Conservation (phyloP, 2,113 vertebrate species). For the Nematolebias whitei region DNA sequence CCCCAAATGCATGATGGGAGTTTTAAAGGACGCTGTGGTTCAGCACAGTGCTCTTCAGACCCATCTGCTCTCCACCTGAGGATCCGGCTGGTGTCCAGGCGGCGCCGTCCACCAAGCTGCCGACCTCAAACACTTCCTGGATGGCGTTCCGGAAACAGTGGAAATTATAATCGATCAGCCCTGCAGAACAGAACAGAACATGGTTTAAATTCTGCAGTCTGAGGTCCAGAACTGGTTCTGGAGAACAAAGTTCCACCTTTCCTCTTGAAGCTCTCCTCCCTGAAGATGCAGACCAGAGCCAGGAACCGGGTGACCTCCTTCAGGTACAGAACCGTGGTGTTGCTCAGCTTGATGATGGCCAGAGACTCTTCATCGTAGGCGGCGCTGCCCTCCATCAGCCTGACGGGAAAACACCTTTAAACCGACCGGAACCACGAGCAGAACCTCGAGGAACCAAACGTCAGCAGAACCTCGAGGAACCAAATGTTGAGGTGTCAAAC, state of each 20-base stretch:
- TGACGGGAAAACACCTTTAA: constrained; percentile 47
- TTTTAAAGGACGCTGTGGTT: constrained; percentile 50
- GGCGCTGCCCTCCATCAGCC: constrained; percentile 95
- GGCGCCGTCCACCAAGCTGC: constrained; percentile 80
- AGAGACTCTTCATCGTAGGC: constrained; percentile 99
- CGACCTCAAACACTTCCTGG: constrained; percentile 98
- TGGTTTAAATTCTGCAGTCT: neutral
- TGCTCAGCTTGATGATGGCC: constrained; percentile 99
- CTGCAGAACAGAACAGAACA: constrained; percentile 64
- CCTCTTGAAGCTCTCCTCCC: constrained; percentile 98
- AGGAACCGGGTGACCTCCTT: constrained; percentile 99
- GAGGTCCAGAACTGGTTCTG: neutral
- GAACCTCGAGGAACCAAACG: no score
- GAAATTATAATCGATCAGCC: constrained; percentile 99
- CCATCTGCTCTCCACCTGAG: constrained; percentile 62
- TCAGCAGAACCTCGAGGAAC: neutral
- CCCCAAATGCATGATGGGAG: no score
- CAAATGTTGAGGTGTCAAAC: no score
- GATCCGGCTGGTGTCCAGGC: constrained; percentile 78
- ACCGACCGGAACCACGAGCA: neutral
- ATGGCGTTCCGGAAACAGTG: constrained; percentile 99
- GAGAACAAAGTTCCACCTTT: constrained; percentile 83
- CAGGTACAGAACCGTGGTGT: constrained; percentile 98
- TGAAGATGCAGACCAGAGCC: constrained; percentile 97
- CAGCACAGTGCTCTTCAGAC: constrained; percentile 29